phyloP scores from a whole-genome alignment of 2,888 invertebrate genomes.

The Doris montereyensis region DNA sequence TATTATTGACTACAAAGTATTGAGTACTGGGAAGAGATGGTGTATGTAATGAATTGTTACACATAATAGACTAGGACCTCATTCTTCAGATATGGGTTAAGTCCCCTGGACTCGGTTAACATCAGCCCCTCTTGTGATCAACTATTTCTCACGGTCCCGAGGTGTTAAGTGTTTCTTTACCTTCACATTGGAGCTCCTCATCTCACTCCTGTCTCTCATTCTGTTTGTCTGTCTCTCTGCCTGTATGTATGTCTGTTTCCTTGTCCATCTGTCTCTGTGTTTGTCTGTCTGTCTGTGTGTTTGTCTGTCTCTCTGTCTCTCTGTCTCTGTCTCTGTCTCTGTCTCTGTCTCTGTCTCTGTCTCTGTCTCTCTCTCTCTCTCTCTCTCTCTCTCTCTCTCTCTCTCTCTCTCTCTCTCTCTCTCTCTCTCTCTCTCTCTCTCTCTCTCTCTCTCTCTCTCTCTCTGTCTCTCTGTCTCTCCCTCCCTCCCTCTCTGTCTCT shows the following conservation, averaged over 20 bases:
- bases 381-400: neutral
- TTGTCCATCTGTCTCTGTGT: neutral
- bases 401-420: constrained; percentile 34
- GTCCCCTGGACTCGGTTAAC: too few relatives aligned
- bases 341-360: constrained; percentile 10
- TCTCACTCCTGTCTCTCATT: constrained; percentile 8
- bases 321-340: neutral
- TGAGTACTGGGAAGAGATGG: too few relatives aligned
- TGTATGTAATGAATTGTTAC: too few relatives aligned
- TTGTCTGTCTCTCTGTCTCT: neutral
- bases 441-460: neutral
- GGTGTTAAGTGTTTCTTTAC: neutral
- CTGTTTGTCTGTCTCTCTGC: constrained; percentile 13
- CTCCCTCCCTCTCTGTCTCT: neutral
- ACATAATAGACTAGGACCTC: too few relatives aligned
- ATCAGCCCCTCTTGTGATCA: too few relatives aligned
- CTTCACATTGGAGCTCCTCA: neutral
- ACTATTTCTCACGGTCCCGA: too few relatives aligned
- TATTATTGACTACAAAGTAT: too few relatives aligned
- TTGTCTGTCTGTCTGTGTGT: neutral
- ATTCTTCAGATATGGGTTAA: too few relatives aligned
- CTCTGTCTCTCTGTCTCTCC: too few relatives aligned
- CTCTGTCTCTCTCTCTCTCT: constrained; percentile 15
- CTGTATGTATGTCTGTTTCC: neutral
- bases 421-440: constrained; percentile 10